Base-by-base conservation (phyloP, 2,797 vertebrate genomes). In the Valencia hispanica region DNA sequence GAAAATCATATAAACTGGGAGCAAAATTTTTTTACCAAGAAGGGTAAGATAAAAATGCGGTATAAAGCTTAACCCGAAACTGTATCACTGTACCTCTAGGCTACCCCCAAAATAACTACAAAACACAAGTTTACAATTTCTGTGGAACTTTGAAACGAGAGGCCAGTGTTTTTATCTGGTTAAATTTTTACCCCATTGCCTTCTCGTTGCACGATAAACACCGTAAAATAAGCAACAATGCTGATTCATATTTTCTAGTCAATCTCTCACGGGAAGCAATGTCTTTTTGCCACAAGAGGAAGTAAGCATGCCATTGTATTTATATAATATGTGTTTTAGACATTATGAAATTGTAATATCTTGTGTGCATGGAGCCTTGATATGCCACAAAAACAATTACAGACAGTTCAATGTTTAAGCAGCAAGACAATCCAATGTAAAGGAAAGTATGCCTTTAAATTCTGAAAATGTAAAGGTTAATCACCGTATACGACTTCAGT, bases 251-350 rank as follows among this genome's bases (percentile, higher is more conserved):
- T 15, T 17, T 34, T 36, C 17, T 39, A n/a, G 30, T 25, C 36
- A 15, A 63, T 47, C 30, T 36, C 32, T 39, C 51, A 73, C 70
- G 47, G 51, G 72, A 61, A 69, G 25, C 45, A 51, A 70, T 0
- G 43, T 68, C 39, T 47, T 15, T 2, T 41, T n/a, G 63, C 70
- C 51, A 34, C 43, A 68, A 73, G 43, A 59, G 63, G 70, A 78
- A 78, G 59, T 66, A 32, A 22, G 39, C 22, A 71, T 30, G 50
- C 34, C n/a, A n/a, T n/a, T n/a, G n/a, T n/a, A n/a, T n/a, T n/a
- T n/a, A 70, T 43, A 43, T 41, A 41, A 41, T 5, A 57, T 25
- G 32, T n/a, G 70, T 45, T 68, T 68, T 53, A 22, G 68, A 36
- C 22, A 36, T 22, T 45, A 34, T 34, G 30, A 45, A 43, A 68